A percentile compares a stretch with the other conserved stretches of the same genome.
phyloP scores from a whole-genome alignment of 2,113 vertebrate genomes.

The Anarrhichthys ocellatus region DNA sequence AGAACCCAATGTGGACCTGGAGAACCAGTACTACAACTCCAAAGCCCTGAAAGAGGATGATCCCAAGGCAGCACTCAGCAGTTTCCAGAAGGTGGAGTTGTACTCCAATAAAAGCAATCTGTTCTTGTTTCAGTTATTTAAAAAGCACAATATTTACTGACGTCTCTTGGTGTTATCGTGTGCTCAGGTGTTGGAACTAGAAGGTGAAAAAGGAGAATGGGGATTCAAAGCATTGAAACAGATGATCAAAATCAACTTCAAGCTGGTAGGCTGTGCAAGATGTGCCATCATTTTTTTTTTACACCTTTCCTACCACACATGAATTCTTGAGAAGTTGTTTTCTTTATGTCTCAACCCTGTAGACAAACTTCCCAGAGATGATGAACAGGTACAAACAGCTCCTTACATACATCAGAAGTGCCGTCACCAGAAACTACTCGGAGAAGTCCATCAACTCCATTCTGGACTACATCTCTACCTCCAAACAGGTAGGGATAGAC shows the following conservation, averaged over 20 bases:
- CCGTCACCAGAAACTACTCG: slow-evolving; percentile 98
- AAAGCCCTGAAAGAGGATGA: slow-evolving; percentile 99
- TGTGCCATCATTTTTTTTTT: background rate
- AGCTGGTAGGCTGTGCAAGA: slow-evolving; percentile 87
- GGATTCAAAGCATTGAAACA: slow-evolving; percentile 99
- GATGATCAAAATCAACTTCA: slow-evolving; percentile 99
- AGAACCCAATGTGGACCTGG: slow-evolving; percentile 98
- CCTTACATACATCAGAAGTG: slow-evolving; percentile 97
- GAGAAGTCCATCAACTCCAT: slow-evolving; percentile 99
- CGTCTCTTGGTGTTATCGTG: background rate
- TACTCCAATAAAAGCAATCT: background rate
- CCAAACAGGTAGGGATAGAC: slow-evolving; percentile 92
- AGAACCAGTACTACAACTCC: slow-evolving; percentile 99
- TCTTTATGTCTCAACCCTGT: slow-evolving; percentile 11
- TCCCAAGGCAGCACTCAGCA: slow-evolving; percentile 97
- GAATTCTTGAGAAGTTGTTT: background rate
- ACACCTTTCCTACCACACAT: too few relatives aligned
- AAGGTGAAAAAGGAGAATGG: slow-evolving; percentile 99
- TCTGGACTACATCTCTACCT: slow-evolving; percentile 99
- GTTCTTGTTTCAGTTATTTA: too few relatives aligned
- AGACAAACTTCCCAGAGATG: slow-evolving; percentile 99
- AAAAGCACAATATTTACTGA: background rate
- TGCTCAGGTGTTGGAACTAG: slow-evolving; percentile 95
- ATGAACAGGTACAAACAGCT: slow-evolving; percentile 99
- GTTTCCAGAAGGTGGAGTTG: slow-evolving; percentile 95